These are phyloP conservation scores for Lepidurus apus DNA, from an alignment of 1,140 invertebrate genomes.

Conservation along the genomic window DNA sequence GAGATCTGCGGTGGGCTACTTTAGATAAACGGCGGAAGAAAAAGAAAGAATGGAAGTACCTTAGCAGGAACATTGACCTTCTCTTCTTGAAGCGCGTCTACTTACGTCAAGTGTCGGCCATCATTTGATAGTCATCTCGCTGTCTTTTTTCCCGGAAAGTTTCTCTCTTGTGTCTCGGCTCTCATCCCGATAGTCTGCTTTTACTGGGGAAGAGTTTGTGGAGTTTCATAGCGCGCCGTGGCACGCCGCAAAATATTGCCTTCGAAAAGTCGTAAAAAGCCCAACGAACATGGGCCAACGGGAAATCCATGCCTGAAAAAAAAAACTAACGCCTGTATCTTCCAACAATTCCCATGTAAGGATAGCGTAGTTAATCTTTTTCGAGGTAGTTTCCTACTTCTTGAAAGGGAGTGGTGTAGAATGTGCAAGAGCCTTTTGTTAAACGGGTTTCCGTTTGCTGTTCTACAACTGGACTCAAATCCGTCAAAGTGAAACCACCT, in stretches of 20 bases:
- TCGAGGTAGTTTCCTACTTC: too few relatives aligned
- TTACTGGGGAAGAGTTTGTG: neutral
- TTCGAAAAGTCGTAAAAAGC: neutral
- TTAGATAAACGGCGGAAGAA: neutral
- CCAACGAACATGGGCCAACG: neutral
- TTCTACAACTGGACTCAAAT: too few relatives aligned
- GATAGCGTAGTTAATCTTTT: too few relatives aligned
- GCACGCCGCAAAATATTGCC: neutral
- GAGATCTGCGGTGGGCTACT: neutral
- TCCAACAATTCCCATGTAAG: neutral
- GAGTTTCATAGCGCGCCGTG: neutral
- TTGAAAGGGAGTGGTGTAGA: too few relatives aligned
- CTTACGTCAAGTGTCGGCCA: neutral
- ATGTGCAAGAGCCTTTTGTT: too few relatives aligned
- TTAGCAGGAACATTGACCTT: slow-evolving; percentile 7
- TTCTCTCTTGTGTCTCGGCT: neutral
- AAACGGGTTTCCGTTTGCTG: too few relatives aligned
- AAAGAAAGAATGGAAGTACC: neutral
- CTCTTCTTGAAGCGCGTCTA: neutral
- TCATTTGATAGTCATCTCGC: slow-evolving; percentile 11
- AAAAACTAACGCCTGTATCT: neutral
- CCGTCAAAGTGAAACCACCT: too few relatives aligned
- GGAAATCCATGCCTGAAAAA: neutral
- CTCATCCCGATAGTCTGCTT: neutral
- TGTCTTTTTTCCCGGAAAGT: neutral